Percentiles rank a stretch among this genome's conserved stretches.
These are phyloP conservation scores for Isoperla grammatica DNA, from an alignment of 2,888 invertebrate species.

Conservation along the genomic window DNA sequence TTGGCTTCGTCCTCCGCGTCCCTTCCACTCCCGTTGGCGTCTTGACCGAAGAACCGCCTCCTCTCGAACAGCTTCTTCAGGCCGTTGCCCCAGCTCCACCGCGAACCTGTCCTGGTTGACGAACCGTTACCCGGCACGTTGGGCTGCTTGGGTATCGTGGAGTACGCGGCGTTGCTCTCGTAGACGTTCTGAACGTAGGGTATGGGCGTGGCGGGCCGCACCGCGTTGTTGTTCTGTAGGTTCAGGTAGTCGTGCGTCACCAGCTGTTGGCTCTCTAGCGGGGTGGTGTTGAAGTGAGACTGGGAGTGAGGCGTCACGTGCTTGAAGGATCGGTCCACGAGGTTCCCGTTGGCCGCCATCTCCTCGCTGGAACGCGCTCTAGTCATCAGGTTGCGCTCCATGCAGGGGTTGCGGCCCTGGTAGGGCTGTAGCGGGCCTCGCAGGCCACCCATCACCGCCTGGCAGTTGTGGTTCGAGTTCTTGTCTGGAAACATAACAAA, in stretches of 20 bases:
- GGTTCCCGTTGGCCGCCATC: conserved; percentile 44
- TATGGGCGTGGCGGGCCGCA: conserved; percentile 53
- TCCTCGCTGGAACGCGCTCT: conserved; percentile 53
- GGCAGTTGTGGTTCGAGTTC: conserved; percentile 47
- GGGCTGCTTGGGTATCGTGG: conserved; percentile 41
- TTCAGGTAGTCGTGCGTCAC: conserved; percentile 48
- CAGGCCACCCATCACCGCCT: conserved; percentile 9
- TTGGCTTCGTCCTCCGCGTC: conserved; percentile 27
- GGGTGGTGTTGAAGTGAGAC: conserved; percentile 25
- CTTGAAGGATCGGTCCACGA: conserved; percentile 38
- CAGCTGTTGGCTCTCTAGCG: conserved; percentile 46
- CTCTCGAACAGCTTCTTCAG: conserved; percentile 45
- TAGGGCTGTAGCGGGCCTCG: conserved; percentile 62
- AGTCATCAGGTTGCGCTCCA: conserved; percentile 66
- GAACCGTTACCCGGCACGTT: conserved; percentile 40
- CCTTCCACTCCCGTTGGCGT: conserved; percentile 8
- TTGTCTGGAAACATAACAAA: conserved; percentile 41
- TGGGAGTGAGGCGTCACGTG: conserved; percentile 23
- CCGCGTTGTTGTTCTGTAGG: conserved; percentile 34
- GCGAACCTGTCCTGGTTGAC: conserved; percentile 35
- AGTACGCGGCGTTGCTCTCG: conserved; percentile 32
- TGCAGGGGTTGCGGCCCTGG: conserved; percentile 78
- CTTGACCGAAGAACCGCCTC: conserved; percentile 18
- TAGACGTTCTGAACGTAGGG: conserved; percentile 71
- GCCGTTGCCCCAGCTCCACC: conserved; percentile 44